Evolutionary conservation across 2,888 invertebrate species (phyloP), one percentile per base, ranked within the genome.

Genomic region (Trissoscelio sp.): DNA sequence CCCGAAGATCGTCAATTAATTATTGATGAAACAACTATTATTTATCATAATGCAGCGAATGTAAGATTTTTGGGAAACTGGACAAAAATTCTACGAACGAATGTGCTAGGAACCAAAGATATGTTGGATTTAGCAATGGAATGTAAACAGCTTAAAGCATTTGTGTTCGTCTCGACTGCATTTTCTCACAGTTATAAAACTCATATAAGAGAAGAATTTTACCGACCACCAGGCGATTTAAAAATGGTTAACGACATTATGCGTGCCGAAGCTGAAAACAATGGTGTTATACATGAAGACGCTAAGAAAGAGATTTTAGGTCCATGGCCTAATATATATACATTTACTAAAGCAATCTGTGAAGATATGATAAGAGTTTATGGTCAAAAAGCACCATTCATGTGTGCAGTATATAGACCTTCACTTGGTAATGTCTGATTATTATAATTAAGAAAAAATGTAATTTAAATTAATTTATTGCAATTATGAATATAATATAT

Each of bases 401-500:
- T 85, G 20, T 87, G 87, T 57, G 79, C 84, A 1, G 82, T 89
- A 42, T 89, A 82, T 53, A 85, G 89, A 44, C 89, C 89, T n/a
- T n/a, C n/a, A n/a, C n/a, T n/a, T n/a, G n/a, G n/a, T n/a, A n/a
- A n/a, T n/a, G n/a, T n/a, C n/a, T n/a, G n/a, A n/a, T n/a, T n/a
- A n/a, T n/a, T n/a, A n/a, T n/a, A n/a, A n/a, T n/a, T n/a, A n/a
- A n/a, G n/a, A n/a, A n/a, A n/a, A n/a, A n/a, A n/a, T n/a, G n/a
- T n/a, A n/a, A n/a, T n/a, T n/a, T n/a, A n/a, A n/a, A n/a, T n/a
- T n/a, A n/a, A n/a, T n/a, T n/a, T n/a, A n/a, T n/a, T n/a, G n/a
- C n/a, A n/a, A n/a, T n/a, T n/a, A n/a, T n/a, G n/a, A n/a, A n/a
- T n/a, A n/a, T n/a, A n/a, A n/a, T n/a, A n/a, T n/a, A n/a, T n/a